Evolutionary conservation across 1,140 invertebrate genomes (phyloP), one percentile per base, ranked within the genome.

Genomic region (Zaprionus ornatus): DNA sequence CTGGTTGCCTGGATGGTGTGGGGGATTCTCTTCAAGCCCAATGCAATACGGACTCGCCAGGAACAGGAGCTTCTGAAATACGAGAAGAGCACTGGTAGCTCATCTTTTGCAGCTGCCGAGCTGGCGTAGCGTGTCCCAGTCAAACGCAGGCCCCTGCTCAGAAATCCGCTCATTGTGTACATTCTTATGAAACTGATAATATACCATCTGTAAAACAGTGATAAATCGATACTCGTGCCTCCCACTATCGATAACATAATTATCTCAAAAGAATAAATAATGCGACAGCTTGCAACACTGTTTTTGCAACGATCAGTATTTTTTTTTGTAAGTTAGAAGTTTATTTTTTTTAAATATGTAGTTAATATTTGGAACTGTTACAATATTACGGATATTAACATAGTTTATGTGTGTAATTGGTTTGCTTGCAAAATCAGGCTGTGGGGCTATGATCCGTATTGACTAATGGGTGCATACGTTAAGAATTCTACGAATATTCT

Each of bases 11-110:
- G 96, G 80, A 97, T 97, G 68, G 99, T 98, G 92, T 99, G 99
- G 0, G 97, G 96, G 82, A 99, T 97, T 85, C 97, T 96, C 93
- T 99, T 99, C n/a, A 98, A 93, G 75, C 97, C 97, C 32, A 99
- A 93, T 32, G 97, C 97, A 80, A 97, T 98, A 90, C 97, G 93
- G 6, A 98, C 97, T 81, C 97, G 95, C 97, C 97, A 98, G 0
- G 97, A 97, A 84, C 97, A 97, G 29, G 97, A 98, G 93, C 97
- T 98, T 83, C 96, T 94, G 95, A 96, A 98, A 93, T 97, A 98
- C 5, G 97, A 97, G 91, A 98, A 98, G 12, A 98, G 93, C 90
- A 97, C 94, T 74, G 97, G 96, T 95, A 97, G 19, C 1, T 54
- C 32, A 52, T 57, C 12, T n/a, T 45, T 12, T 13, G 52, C 13